Percentiles rank a stretch among this genome's conserved stretches.
Evolutionary conservation across 2,113 vertebrate genomes (phyloP).

Genomic region (Aleadryas rufinucha): DNA sequence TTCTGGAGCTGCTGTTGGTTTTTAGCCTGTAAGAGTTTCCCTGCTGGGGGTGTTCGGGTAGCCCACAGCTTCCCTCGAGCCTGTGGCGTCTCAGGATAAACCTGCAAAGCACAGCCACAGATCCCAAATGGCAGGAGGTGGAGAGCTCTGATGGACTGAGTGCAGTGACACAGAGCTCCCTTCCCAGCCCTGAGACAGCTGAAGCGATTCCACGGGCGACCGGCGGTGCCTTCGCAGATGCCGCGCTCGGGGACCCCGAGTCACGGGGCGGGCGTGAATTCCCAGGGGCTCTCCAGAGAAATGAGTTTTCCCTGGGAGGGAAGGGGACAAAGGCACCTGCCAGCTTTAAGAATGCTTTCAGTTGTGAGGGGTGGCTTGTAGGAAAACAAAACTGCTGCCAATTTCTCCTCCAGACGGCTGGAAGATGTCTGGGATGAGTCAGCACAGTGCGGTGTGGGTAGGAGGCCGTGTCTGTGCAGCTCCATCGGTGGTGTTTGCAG

Average conservation of each 20-base stretch:
- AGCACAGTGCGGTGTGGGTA: background rate
- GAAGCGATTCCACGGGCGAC: background rate
- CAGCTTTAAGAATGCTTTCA: background rate
- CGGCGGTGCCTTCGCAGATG: background rate
- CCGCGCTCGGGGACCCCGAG: background rate
- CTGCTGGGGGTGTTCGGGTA: background rate
- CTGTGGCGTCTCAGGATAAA: background rate
- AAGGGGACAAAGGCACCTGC: background rate
- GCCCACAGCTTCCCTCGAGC: background rate
- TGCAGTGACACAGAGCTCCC: background rate
- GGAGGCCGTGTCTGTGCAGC: background rate
- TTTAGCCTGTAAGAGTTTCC: background rate
- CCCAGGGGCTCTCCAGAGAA: background rate
- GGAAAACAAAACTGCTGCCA: background rate
- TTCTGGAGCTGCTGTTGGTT: background rate
- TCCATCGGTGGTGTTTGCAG: accelerated
- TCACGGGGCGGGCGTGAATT: accelerated
- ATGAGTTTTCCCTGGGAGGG: background rate
- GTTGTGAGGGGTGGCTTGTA: background rate
- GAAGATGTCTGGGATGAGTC: constrained; percentile 25
- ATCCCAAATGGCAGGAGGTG: background rate
- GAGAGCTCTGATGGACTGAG: background rate
- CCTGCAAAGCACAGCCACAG: background rate
- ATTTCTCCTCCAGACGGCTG: background rate
- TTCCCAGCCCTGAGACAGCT: background rate